These are phyloP conservation scores for Hypomecis atomaria DNA, from an alignment of 2,888 invertebrate genomes.

Conservation along the genomic window DNA sequence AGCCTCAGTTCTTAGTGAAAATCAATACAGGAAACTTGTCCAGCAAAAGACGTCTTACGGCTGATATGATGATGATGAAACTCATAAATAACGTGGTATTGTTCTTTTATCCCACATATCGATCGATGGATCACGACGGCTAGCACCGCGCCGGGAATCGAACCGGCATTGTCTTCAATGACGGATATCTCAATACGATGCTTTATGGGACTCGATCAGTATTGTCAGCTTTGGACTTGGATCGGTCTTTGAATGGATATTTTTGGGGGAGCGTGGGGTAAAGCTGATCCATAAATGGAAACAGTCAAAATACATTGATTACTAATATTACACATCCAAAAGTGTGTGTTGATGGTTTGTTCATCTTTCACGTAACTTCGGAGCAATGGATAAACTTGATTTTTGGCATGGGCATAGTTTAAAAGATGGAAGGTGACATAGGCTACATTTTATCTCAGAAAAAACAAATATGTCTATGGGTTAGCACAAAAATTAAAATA, in stretches of 20 bases:
- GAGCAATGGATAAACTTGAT: too few species aligned
- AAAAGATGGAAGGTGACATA: too few species aligned
- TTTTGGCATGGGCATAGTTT: too few species aligned
- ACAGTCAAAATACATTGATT: not conserved
- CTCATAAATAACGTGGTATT: conserved; percentile 23
- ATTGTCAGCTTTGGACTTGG: conserved; percentile 78
- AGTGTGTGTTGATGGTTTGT: too few species aligned
- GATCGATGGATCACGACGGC: conserved; percentile 40
- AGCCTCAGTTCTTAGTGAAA: not conserved
- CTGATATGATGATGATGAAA: not conserved
- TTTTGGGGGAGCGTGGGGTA: conserved; percentile 53
- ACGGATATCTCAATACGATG: conserved; percentile 78
- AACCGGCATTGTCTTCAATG: conserved; percentile 74
- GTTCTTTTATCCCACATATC: conserved; percentile 25
- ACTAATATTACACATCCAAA: too few species aligned
- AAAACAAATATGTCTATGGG: too few species aligned
- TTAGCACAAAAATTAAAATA: too few species aligned
- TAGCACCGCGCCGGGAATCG: conserved; percentile 71
- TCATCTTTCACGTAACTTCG: too few species aligned
- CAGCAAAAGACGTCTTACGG: too few species aligned
- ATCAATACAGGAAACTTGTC: too few species aligned
- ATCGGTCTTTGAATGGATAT: conserved; percentile 60
- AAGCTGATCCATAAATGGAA: conserved; percentile 24
- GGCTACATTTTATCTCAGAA: too few species aligned
- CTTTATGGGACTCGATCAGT: conserved; percentile 80